These are phyloP conservation scores for Platycnemis pennipes DNA, from an alignment of 2,888 invertebrate species.

Conservation along the genomic window DNA sequence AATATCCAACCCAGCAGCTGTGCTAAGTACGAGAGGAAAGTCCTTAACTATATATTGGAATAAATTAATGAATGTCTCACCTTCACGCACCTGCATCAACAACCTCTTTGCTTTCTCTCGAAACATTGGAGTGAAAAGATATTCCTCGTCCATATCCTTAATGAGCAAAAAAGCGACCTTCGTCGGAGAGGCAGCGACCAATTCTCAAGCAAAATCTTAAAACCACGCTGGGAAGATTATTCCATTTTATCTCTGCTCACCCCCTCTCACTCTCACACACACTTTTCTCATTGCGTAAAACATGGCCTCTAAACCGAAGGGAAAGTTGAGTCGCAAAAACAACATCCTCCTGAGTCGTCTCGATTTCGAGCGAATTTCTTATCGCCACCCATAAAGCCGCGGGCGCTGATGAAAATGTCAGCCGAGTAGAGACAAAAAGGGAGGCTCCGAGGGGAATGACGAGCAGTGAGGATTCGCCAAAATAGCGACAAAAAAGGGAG, in stretches of 20 bases:
- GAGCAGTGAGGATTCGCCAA: background rate
- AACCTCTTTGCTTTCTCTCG: background rate
- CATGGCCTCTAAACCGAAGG: conserved; percentile 16
- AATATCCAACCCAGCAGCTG: too few relatives aligned
- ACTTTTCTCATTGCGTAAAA: conserved; percentile 28
- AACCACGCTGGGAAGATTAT: background rate
- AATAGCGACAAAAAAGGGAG: conserved; percentile 26
- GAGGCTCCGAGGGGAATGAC: conserved; percentile 1
- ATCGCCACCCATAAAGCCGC: conserved; percentile 17
- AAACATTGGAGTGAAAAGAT: background rate
- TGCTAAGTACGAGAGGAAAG: background rate
- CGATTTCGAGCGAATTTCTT: conserved; percentile 53
- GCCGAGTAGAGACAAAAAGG: conserved; percentile 41
- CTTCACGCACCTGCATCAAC: background rate
- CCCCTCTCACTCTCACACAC: too few relatives aligned
- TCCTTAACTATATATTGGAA: background rate
- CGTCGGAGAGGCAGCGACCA: background rate
- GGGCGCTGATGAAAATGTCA: conserved; percentile 60
- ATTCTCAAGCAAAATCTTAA: background rate
- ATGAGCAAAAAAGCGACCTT: conserved; percentile 7
- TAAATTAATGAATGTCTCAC: background rate
- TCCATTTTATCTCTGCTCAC: conserved; percentile 18
- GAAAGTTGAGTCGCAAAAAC: conserved; percentile 40
- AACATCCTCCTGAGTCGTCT: conserved; percentile 30
- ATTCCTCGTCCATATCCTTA: background rate